These are phyloP conservation scores for Amphipyra tragopoginis DNA, from an alignment of 2,888 invertebrate genomes.

Conservation along the genomic window DNA sequence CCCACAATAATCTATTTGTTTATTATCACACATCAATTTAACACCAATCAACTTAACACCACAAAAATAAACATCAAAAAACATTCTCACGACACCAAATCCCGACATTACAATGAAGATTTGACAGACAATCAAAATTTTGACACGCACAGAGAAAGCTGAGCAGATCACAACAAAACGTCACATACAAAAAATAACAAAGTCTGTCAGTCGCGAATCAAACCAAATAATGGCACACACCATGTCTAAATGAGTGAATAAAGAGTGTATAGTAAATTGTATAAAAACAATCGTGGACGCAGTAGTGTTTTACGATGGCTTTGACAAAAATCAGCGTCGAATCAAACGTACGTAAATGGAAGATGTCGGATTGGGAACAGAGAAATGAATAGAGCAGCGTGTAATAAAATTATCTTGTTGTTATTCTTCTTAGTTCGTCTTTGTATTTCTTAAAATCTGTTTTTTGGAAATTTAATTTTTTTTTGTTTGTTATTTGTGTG, in stretches of 20 bases:
- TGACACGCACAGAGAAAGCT: constrained; percentile 83
- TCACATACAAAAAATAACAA: constrained; percentile 76
- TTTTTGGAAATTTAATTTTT: too few relatives aligned
- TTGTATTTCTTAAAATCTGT: too few relatives aligned
- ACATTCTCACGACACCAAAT: constrained; percentile 78
- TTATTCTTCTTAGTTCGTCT: too few relatives aligned
- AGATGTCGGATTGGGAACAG: constrained; percentile 74
- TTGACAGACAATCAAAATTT: constrained; percentile 87
- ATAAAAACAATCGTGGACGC: constrained; percentile 86
- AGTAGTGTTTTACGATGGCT: constrained; percentile 86
- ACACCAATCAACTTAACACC: constrained; percentile 54
- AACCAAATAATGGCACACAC: constrained; percentile 81
- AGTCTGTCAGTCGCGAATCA: constrained; percentile 87
- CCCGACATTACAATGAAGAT: constrained; percentile 80
- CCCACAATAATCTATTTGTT: constrained; percentile 5
- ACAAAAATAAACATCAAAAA: constrained; percentile 58
- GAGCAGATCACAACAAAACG: constrained; percentile 79
- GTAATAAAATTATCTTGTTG: too few relatives aligned
- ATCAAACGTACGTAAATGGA: constrained; percentile 87
- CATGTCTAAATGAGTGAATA: constrained; percentile 80
- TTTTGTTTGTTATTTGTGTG: too few relatives aligned
- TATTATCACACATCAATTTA: constrained; percentile 40
- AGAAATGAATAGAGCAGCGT: constrained; percentile 62
- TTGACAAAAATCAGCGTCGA: constrained; percentile 87
- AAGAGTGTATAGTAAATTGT: constrained; percentile 82